These are phyloP conservation scores for Turritopsis rubra DNA, from an alignment of 30 jellyfish, hydroid and myxozoan genomes.

Conservation along the genomic window DNA sequence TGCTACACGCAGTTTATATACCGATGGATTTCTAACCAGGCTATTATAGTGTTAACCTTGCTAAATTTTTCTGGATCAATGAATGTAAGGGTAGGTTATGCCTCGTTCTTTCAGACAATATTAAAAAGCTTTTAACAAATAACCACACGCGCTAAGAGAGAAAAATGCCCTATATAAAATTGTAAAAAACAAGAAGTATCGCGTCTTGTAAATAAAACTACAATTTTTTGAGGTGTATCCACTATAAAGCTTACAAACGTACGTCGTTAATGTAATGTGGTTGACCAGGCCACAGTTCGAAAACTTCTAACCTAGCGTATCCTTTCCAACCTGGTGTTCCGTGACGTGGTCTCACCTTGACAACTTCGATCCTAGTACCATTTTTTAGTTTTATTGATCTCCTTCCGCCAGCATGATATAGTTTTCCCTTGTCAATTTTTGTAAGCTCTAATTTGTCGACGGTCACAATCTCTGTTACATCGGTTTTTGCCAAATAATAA, in stretches of 20 bases:
- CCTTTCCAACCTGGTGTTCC: not conserved
- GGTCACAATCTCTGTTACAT: not conserved
- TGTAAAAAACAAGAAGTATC: not conserved
- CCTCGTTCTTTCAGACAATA: too few relatives aligned
- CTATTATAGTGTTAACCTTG: too few relatives aligned
- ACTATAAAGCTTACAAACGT: not conserved
- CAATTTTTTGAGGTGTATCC: not conserved
- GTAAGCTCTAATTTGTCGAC: not conserved
- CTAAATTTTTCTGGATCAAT: too few relatives aligned
- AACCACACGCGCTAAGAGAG: too few relatives aligned
- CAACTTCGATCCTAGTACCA: not conserved
- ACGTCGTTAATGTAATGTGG: slow-evolving; percentile 9
- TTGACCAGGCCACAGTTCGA: not conserved
- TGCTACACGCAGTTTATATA: too few relatives aligned
- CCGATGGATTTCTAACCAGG: too few relatives aligned
- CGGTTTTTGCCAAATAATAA: slow-evolving; percentile 7
- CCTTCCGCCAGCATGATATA: not conserved
- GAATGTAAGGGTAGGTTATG: too few relatives aligned
- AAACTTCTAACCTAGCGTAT: not conserved
- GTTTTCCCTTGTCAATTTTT: not conserved
- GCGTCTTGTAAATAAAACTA: not conserved
- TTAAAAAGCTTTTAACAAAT: too few relatives aligned
- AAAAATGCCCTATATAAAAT: too few relatives aligned
- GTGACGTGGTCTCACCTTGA: not conserved
- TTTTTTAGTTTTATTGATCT: not conserved